A percentile compares a stretch with the other conserved stretches of the same genome.
Conservation (phyloP, 2,113 vertebrate genomes). For the Gadus chalcogrammus region DNA sequence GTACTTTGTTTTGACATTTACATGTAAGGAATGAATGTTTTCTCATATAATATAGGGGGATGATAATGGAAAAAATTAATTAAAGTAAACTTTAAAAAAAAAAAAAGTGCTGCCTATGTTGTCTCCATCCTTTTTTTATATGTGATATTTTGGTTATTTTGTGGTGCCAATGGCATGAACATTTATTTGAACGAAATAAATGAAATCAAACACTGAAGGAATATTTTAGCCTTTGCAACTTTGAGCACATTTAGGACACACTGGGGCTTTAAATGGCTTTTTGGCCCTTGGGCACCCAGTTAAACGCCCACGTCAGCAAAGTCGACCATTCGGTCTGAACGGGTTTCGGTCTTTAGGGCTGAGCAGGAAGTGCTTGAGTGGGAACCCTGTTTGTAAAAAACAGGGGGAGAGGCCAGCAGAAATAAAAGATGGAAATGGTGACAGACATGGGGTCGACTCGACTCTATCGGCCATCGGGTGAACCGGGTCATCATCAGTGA, state of each 20-base stretch:
- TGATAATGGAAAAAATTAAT: too few species aligned
- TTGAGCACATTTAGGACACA: constrained; percentile 45
- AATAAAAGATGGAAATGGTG: constrained; percentile 73
- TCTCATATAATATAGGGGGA: too few species aligned
- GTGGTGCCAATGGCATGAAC: neutral
- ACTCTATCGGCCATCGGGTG: constrained; percentile 70
- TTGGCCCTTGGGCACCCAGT: constrained; percentile 92
- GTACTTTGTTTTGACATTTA: too few species aligned
- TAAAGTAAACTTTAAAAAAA: neutral
- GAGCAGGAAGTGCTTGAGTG: constrained; percentile 77
- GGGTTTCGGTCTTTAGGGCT: constrained; percentile 89
- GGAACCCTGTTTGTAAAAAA: constrained; percentile 62
- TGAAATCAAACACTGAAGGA: neutral
- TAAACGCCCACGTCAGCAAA: constrained; percentile 97
- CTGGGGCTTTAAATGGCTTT: constrained; percentile 95
- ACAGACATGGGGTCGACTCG: constrained; percentile 68
- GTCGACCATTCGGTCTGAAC: constrained; percentile 68
- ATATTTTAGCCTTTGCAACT: neutral
- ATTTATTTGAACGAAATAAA: neutral
- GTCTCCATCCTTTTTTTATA: neutral
- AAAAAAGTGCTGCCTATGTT: neutral
- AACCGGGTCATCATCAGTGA: constrained; percentile 74
- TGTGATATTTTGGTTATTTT: neutral
- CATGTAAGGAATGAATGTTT: too few species aligned
- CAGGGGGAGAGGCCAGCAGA: constrained; percentile 2